Conservation (phyloP, 2,797 vertebrate species). For the Heteromormyrus szaboi region DNA sequence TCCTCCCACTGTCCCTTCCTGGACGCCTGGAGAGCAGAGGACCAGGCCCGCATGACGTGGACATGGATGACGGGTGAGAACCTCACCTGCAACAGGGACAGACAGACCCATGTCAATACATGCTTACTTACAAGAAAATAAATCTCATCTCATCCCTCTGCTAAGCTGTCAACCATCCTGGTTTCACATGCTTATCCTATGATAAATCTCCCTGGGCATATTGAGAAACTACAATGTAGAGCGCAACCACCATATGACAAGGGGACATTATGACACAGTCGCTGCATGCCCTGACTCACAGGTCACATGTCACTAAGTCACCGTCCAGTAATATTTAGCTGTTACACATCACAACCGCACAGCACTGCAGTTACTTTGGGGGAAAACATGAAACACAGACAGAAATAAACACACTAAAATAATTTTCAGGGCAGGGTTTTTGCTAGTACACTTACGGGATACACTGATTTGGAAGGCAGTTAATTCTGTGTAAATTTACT, state of each 20-base stretch:
- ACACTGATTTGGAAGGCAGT: background rate
- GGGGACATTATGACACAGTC: background rate
- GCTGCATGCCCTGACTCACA: background rate
- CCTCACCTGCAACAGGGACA: conserved; percentile 47
- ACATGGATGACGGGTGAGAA: conserved; percentile 64
- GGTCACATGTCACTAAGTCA: background rate
- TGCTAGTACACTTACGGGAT: background rate
- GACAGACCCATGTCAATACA: background rate
- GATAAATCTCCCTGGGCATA: background rate
- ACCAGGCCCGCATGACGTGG: conserved; percentile 65
- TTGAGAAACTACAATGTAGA: background rate
- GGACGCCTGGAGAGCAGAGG: conserved; percentile 58
- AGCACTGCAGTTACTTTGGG: background rate
- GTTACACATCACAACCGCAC: background rate
- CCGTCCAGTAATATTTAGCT: background rate
- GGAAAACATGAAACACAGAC: background rate
- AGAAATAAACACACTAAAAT: background rate
- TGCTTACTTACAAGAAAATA: background rate
- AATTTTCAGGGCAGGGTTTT: background rate
- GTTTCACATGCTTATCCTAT: background rate
- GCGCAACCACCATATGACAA: background rate
- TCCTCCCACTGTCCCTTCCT: conserved; percentile 69
- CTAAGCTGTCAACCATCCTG: background rate
- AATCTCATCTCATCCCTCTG: background rate
- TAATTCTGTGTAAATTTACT: background rate